Percentiles rank a stretch among this genome's conserved stretches.
phyloP scores from a whole-genome alignment of 2,888 invertebrate species.

The Drosophila hamatofila region DNA sequence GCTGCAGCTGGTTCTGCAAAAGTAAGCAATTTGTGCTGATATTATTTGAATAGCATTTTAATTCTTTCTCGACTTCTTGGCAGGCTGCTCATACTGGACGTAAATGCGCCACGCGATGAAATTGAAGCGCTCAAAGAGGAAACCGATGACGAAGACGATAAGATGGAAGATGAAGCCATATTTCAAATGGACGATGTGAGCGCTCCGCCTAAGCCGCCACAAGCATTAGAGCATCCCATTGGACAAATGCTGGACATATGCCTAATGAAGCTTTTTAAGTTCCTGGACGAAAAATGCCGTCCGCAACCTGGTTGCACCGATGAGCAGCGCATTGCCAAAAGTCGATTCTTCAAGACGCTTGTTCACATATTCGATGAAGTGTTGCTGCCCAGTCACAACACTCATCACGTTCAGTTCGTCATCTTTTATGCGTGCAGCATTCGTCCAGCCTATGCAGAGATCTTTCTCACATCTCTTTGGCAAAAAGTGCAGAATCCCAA shows the following conservation, averaged over 20 bases:
- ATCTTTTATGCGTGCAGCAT: slow-evolving; percentile 91
- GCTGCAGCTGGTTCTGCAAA: slow-evolving; percentile 90
- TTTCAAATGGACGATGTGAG: slow-evolving; percentile 80
- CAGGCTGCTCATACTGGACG: slow-evolving; percentile 91
- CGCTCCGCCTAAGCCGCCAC: slow-evolving; percentile 31
- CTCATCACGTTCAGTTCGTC: slow-evolving; percentile 91
- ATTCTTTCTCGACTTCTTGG: background rate
- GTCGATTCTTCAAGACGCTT: slow-evolving; percentile 86
- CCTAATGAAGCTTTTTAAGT: slow-evolving; percentile 90
- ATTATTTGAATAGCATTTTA: background rate
- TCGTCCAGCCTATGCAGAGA: slow-evolving; percentile 86
- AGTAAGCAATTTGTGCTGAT: slow-evolving; percentile 86
- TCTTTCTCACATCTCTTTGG: slow-evolving; percentile 91
- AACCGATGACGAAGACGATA: slow-evolving; percentile 85
- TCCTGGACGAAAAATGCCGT: slow-evolving; percentile 85
- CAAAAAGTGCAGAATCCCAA: slow-evolving; percentile 89
- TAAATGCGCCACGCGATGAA: slow-evolving; percentile 87
- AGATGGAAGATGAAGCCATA: slow-evolving; percentile 72
- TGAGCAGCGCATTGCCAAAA: slow-evolving; percentile 86
- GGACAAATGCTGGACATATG: slow-evolving; percentile 91
- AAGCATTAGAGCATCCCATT: slow-evolving; percentile 86
- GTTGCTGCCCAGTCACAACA: slow-evolving; percentile 93
- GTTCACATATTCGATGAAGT: slow-evolving; percentile 91
- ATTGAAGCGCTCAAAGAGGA: slow-evolving; percentile 87
- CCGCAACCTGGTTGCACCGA: slow-evolving; percentile 38